Conservation (phyloP, 2,888 invertebrate species). For the Resseliella maxima region DNA sequence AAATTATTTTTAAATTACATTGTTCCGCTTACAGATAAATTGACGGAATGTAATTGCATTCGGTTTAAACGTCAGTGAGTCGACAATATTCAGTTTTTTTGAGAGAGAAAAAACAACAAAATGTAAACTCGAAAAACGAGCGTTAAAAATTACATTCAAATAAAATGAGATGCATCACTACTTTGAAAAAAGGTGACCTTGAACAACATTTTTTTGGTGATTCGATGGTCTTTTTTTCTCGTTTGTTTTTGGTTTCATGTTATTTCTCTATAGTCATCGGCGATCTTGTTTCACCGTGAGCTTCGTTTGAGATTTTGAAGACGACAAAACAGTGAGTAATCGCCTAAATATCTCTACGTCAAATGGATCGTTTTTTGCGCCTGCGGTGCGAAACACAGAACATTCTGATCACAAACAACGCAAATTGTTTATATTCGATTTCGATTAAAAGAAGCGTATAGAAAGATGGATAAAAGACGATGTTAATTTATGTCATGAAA, state of each 20-base stretch:
- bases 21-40: constrained; percentile 26
- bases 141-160: constrained; percentile 10
- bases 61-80: neutral
- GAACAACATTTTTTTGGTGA: constrained; percentile 21
- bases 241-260: neutral
- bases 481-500: constrained; percentile 20
- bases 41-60: constrained; percentile 17
- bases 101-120: no score
- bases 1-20: constrained; percentile 16
- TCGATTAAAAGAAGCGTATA: neutral
- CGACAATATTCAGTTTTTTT: neutral
- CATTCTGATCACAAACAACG: neutral
- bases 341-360: constrained; percentile 21
- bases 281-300: neutral
- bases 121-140: neutral
- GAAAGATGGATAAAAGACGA: no score
- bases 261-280: neutral
- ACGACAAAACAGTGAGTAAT: neutral
- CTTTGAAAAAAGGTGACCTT: neutral
- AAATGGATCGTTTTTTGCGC: neutral
- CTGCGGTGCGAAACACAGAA: neutral
- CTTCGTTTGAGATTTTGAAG: no score
- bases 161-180: neutral
- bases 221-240: neutral
- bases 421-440: neutral